phyloP scores from a whole-genome alignment of 2,888 invertebrate species.

The Seira sanloemensis region DNA sequence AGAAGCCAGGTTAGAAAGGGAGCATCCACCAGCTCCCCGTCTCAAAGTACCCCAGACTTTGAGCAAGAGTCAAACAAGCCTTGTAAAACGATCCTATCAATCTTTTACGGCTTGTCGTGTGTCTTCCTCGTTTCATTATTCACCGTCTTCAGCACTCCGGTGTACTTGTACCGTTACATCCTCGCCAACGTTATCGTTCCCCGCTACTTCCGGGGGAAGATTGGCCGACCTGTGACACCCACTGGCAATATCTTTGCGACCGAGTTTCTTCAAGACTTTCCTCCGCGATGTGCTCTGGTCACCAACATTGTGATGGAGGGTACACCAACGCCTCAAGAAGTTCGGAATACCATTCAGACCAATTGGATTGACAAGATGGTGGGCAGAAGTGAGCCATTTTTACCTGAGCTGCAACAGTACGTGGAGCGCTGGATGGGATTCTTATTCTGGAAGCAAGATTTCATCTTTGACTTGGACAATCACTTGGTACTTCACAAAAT shows the following conservation, averaged over 20 bases:
- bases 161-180: slow-evolving; percentile 24
- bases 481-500: slow-evolving; percentile 29
- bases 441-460: slow-evolving; percentile 43
- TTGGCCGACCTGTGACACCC: slow-evolving; percentile 19
- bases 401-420: slow-evolving; percentile 40
- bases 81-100: too few species aligned
- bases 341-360: not conserved
- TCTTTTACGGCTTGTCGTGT: not conserved
- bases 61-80: too few species aligned
- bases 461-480: slow-evolving; percentile 22
- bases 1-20: too few species aligned
- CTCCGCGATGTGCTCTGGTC: slow-evolving; percentile 31
- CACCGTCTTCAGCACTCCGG: slow-evolving; percentile 3
- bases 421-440: slow-evolving; percentile 40
- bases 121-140: not conserved
- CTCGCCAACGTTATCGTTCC: slow-evolving; percentile 9
- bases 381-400: not conserved
- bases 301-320: slow-evolving; percentile 27
- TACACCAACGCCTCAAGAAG: not conserved
- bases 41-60: too few species aligned
- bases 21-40: too few species aligned
- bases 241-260: slow-evolving; percentile 25
- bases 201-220: not conserved
- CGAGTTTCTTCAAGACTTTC: slow-evolving; percentile 8
- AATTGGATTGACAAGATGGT: not conserved